Percentiles rank a stretch among this genome's conserved stretches.
phyloP scores from a whole-genome alignment of 2,113 vertebrate genomes.

The Sorex fumeus region DNA sequence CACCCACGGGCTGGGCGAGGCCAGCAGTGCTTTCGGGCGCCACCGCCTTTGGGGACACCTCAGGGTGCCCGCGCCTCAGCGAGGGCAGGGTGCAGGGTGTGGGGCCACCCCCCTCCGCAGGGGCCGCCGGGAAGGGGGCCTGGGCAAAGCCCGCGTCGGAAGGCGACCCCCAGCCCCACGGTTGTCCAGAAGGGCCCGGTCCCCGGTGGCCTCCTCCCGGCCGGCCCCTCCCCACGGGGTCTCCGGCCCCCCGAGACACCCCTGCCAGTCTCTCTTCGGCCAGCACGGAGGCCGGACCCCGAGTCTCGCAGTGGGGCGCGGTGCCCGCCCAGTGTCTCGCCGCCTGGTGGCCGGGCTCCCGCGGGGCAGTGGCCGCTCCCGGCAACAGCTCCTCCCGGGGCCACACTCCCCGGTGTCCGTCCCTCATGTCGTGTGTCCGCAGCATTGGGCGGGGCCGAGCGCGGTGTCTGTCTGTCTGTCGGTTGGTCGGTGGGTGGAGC shows the following conservation, averaged over 20 bases:
- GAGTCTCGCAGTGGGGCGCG: conserved; percentile 60
- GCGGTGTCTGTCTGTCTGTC: too few relatives aligned
- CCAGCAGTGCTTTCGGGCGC: conserved; percentile 28
- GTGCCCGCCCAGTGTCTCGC: conserved; percentile 55
- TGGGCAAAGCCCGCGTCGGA: conserved; percentile 62
- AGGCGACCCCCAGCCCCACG: not conserved
- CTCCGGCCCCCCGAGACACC: not conserved
- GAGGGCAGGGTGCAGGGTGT: not conserved
- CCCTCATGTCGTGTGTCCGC: conserved; percentile 65
- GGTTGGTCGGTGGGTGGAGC: not conserved
- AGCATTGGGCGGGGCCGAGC: too few relatives aligned
- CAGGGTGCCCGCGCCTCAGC: not conserved
- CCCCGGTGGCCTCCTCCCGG: conserved; percentile 38
- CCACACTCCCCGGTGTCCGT: not conserved
- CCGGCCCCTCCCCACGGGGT: conserved; percentile 53
- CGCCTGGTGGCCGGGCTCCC: not conserved
- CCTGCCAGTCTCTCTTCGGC: conserved; percentile 1
- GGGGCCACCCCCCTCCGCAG: conserved; percentile 35
- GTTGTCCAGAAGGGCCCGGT: not conserved
- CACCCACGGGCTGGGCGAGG: conserved; percentile 70
- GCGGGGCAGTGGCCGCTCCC: conserved; percentile 67
- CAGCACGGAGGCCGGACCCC: conserved; percentile 55
- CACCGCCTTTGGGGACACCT: conserved; percentile 53
- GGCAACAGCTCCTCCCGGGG: conserved; percentile 59
- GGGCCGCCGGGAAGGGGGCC: conserved; percentile 47